phyloP scores from a whole-genome alignment of 2,797 vertebrate genomes.

The Mormyrops boulengeri region DNA sequence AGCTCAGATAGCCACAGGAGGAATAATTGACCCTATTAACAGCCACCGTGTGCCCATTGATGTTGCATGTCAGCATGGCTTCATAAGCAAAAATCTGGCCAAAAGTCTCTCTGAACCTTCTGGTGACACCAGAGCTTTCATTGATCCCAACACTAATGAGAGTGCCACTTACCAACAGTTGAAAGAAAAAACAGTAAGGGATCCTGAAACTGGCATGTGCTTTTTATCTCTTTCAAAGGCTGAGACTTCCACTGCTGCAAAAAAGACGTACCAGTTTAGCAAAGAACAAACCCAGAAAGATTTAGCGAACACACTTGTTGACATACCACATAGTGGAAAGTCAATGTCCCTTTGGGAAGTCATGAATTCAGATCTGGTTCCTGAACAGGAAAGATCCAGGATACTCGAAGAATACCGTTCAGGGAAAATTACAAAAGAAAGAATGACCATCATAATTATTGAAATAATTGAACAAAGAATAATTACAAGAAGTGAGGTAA shows the following conservation, averaged over 20 bases:
- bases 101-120: conserved; percentile 62
- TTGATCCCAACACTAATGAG: conserved; percentile 74
- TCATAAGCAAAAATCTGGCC: conserved; percentile 64
- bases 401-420: conserved; percentile 83
- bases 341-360: conserved; percentile 79
- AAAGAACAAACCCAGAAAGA: conserved; percentile 79
- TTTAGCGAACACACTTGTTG: conserved; percentile 71
- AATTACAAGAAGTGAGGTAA: conserved; percentile 70
- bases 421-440: conserved; percentile 82
- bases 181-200: conserved; percentile 65
- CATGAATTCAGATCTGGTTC: conserved; percentile 82
- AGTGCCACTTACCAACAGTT: conserved; percentile 73
- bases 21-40: conserved; percentile 82
- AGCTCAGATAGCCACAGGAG: conserved; percentile 82
- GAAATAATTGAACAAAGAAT: conserved; percentile 93
- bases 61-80: conserved; percentile 74
- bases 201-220: conserved; percentile 69
- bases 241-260: conserved; percentile 61
- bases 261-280: conserved; percentile 72
- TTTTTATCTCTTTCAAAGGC: conserved; percentile 70
- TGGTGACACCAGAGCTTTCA: conserved; percentile 72
- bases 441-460: conserved; percentile 90
- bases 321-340: conserved; percentile 73
- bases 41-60: conserved; percentile 81
- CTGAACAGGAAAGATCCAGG: conserved; percentile 69